Evolutionary conservation across 2,888 invertebrate genomes (phyloP), one percentile per base, ranked within the genome.

Genomic region (Anarsia innoxiella): DNA sequence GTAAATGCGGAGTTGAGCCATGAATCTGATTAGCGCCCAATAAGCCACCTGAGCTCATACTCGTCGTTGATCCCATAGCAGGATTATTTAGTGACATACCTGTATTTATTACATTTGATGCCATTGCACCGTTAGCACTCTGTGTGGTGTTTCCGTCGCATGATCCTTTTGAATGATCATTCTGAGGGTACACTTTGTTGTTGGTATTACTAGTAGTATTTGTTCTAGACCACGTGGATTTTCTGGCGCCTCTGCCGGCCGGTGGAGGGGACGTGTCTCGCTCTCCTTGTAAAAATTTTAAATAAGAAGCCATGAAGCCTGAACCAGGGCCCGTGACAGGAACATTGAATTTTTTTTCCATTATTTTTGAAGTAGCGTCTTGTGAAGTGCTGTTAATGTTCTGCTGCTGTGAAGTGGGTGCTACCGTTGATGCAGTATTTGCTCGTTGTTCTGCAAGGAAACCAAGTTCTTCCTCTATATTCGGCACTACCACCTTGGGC

Each of bases 391-490:
- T 77, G 76, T 70, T 79, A 59, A 71, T 64, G 67, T 66, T 76
- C 77, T 66, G 83, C 73, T 77, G 77, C 71, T 76, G 79, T 60
- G 84, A 77, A 72, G 86, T 62, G 70, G 80, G 77, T 78, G 77
- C 83, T 78, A 79, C 82, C 75, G 75, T 65, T 52, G 85, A 79
- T 59, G 77, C 76, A 67, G 72, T 77, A 74, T 70, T 83, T 66
- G 69, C 78, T 71, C 73, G 85, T 78, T 76, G 86, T 82, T 89
- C 89, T 58, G 90, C 88, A 72, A 94, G 86, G 80, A 93, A 93
- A 73, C 91, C 91, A 64, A 94, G 86, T 82, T 94, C 94, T 83
- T 94, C 93, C 77, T 94, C 94, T 71, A 94, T 93, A 83, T 94
- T 93, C 56, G 94, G 94, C 63, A 94, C 93, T 59, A 94, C 92